phyloP scores from a whole-genome alignment of 1,140 invertebrate genomes.

The Heliconius melpomene region DNA sequence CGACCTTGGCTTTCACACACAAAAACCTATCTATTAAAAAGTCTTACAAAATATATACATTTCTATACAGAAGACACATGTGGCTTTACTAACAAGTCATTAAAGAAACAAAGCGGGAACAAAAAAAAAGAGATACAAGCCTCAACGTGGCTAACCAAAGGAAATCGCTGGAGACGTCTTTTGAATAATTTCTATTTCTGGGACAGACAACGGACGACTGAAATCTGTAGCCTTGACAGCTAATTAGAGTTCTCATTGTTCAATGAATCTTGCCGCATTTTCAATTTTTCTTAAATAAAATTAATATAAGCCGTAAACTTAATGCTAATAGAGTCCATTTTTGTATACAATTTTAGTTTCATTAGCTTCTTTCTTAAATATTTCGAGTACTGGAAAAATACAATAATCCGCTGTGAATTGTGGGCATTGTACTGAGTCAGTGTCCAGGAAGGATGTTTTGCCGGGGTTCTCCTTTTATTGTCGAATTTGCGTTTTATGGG shows the following conservation, averaged over 20 bases:
- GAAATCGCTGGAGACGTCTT: conserved; percentile 74
- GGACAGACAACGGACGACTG: conserved; percentile 65
- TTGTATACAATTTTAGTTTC: conserved; percentile 50
- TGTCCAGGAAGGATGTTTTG: conserved; percentile 80
- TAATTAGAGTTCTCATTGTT: conserved; percentile 79
- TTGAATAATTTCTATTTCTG: conserved; percentile 78
- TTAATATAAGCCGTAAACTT: conserved; percentile 47
- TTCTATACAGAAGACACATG: neutral
- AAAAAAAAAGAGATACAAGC: conserved; percentile 47
- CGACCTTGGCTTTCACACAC: neutral
- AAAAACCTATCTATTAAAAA: neutral
- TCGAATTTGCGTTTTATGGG: conserved; percentile 80
- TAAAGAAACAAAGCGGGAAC: conserved; percentile 38
- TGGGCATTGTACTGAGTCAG: conserved; percentile 75
- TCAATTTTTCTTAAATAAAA: conserved; percentile 41
- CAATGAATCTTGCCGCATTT: conserved; percentile 69
- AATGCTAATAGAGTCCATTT: conserved; percentile 49
- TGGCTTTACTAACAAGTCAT: conserved; percentile 2
- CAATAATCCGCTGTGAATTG: conserved; percentile 76
- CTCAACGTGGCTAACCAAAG: conserved; percentile 59
- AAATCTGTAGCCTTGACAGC: conserved; percentile 74
- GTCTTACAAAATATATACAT: neutral
- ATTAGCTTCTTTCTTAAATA: conserved; percentile 78
- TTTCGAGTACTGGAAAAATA: conserved; percentile 77
- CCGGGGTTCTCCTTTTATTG: conserved; percentile 78